Percentiles rank a stretch among this genome's conserved stretches.
Conservation (phyloP, 2,888 invertebrate species). For the Falcaria lacertinaria region DNA sequence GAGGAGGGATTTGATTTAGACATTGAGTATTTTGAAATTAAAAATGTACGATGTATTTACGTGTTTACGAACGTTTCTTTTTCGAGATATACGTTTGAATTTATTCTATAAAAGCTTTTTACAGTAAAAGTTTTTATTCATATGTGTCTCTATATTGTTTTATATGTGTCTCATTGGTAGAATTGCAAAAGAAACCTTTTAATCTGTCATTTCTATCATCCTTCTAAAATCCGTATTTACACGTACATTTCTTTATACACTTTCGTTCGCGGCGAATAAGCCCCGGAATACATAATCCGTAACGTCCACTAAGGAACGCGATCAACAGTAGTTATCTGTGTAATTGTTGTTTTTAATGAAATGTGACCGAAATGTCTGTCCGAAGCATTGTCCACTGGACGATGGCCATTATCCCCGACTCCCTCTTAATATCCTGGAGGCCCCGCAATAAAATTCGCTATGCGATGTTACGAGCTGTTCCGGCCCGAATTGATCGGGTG, state of each 20-base stretch:
- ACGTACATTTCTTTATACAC: too few relatives aligned
- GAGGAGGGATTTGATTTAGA: slow-evolving; percentile 31
- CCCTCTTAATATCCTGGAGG: slow-evolving; percentile 56
- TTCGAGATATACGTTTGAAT: too few relatives aligned
- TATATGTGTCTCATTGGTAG: too few relatives aligned
- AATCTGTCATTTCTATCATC: too few relatives aligned
- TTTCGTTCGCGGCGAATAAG: not conserved
- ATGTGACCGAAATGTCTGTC: slow-evolving; percentile 55
- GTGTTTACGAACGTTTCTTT: not conserved
- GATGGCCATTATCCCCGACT: slow-evolving; percentile 56
- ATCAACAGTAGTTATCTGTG: slow-evolving; percentile 50
- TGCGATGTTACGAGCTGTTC: slow-evolving; percentile 27
- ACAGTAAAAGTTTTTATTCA: too few relatives aligned
- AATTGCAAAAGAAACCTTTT: too few relatives aligned
- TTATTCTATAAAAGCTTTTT: too few relatives aligned
- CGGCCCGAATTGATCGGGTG: slow-evolving; percentile 46
- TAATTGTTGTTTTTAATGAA: slow-evolving; percentile 72
- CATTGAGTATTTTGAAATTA: slow-evolving; percentile 11
- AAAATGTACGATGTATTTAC: not conserved
- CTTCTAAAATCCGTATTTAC: too few relatives aligned
- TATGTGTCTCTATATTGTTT: too few relatives aligned
- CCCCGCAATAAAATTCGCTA: slow-evolving; percentile 57
- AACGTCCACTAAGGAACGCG: slow-evolving; percentile 30
- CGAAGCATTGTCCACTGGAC: slow-evolving; percentile 59
- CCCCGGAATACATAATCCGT: slow-evolving; percentile 14